Evolutionary conservation across 2,797 vertebrate genomes (phyloP).

Genomic region (Crypturellus tataupa): DNA sequence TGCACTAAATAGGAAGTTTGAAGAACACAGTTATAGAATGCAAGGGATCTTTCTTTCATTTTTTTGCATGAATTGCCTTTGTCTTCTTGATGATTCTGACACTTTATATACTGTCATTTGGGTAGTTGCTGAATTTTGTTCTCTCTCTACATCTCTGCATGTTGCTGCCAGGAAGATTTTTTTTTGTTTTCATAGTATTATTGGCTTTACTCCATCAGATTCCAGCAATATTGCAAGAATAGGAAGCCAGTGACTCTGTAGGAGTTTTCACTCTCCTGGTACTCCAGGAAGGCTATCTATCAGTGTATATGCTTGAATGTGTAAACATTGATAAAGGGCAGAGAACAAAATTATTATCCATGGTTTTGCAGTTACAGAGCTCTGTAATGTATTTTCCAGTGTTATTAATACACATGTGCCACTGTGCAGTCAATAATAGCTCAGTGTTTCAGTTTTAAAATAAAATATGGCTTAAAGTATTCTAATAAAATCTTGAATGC

Average conservation of each 20-base stretch:
- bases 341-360: neutral
- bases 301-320: neutral
- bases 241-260: neutral
- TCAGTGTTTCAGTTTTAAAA: conserved; percentile 28
- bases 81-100: neutral
- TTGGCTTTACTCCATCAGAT: neutral
- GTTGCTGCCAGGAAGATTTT: neutral
- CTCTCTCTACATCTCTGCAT: neutral
- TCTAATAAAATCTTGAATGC: neutral
- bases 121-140: neutral
- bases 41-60: neutral
- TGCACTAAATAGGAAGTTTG: neutral
- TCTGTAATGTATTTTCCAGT: neutral
- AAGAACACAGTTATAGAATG: conserved; percentile 22
- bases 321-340: neutral
- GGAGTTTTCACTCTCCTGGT: neutral
- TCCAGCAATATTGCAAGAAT: neutral
- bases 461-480: neutral
- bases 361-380: conserved; percentile 6
- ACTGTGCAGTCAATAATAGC: conserved; percentile 13
- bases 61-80: neutral
- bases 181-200: neutral
- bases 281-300: neutral
- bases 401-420: neutral
- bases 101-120: neutral